Base-by-base conservation (phyloP, 2,888 invertebrate genomes). In the Euplagia quadripunctaria region DNA sequence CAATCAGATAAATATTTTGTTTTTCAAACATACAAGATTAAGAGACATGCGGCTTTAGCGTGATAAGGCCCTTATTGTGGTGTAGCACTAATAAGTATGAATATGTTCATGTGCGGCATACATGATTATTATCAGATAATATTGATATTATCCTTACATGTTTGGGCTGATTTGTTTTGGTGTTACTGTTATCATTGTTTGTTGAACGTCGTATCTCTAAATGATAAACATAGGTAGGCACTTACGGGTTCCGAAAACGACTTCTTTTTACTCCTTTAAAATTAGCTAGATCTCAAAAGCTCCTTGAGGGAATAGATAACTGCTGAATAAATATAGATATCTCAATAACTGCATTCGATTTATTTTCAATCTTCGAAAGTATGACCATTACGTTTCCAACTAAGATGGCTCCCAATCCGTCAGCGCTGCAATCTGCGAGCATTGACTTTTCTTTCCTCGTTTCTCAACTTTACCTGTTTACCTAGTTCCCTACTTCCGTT, bases 51-150 rank as follows among this genome's bases (percentile, higher is more conserved):
- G 43, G 5, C 55, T 41, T 55, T 55, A 11, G 41, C 68, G 41
- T 68, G 68, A 55, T 68, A 68, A 41, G 43, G 12, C 31, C 49
- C 31, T 41, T 66, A 42, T 52, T 64, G 52, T n/a, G 42, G 14
- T 55, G 31, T 16, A 70, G 31, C 31, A 31, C 31, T 31, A 42
- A 70, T 52, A 55, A 20, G 52, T n/a, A 42, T 55, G 68, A 8
- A 55, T 55, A 7, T 55, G 7, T 20, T 51, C 66, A 51, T 51
- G 55, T 68, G 55, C 55, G 4, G 43, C n/a, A 42, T 43, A 68
- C 68, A 68, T 68, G 55, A 55, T 52, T 43, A 16, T 55, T 71
- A 55, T 68, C 55, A 68, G 68, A 55, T 55, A 55, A 68, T 68
- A 55, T 68, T 31, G 58, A 52, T 31, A 68, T 52, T 68, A 68